Evolutionary conservation across 2,113 vertebrate genomes (phyloP).

Genomic region (mouse (Mus musculus)): DNA sequence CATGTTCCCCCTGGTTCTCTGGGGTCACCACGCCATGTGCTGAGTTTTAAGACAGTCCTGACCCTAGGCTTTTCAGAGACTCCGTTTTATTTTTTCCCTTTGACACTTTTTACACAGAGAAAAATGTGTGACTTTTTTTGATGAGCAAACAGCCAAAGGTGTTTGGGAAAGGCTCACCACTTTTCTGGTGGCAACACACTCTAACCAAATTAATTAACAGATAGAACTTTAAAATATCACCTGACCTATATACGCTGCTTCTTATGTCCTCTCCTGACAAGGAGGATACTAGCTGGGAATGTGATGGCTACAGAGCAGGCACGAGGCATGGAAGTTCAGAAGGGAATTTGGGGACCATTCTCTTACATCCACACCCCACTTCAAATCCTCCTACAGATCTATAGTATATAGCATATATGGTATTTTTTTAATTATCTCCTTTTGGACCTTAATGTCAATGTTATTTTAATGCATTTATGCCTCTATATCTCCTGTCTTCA

Average conservation of each 20-base stretch:
- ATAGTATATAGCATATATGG: too few species aligned
- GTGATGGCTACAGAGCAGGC: neutral
- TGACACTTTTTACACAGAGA: constrained; percentile 66
- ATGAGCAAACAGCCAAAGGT: constrained; percentile 69
- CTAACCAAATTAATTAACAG: constrained; percentile 70
- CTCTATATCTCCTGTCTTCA: neutral
- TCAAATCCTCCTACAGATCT: neutral
- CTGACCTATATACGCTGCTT: constrained; percentile 74
- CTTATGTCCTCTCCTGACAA: constrained; percentile 39
- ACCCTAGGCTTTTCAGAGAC: neutral
- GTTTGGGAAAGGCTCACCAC: constrained; percentile 65
- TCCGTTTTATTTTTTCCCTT: neutral
- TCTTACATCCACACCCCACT: neutral
- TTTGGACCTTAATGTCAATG: neutral
- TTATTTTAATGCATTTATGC: neutral
- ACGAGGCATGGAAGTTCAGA: accelerated
- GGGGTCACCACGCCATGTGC: neutral
- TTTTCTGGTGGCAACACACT: constrained; percentile 73
- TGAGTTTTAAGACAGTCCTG: constrained; percentile 17
- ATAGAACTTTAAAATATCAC: constrained; percentile 67
- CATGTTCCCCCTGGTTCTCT: too few species aligned
- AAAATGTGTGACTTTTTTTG: constrained; percentile 73
- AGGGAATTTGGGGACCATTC: neutral
- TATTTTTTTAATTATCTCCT: too few species aligned
- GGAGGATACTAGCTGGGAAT: neutral